Conservation (phyloP, 2,113 vertebrate species). For the Cheilinus undulatus region DNA sequence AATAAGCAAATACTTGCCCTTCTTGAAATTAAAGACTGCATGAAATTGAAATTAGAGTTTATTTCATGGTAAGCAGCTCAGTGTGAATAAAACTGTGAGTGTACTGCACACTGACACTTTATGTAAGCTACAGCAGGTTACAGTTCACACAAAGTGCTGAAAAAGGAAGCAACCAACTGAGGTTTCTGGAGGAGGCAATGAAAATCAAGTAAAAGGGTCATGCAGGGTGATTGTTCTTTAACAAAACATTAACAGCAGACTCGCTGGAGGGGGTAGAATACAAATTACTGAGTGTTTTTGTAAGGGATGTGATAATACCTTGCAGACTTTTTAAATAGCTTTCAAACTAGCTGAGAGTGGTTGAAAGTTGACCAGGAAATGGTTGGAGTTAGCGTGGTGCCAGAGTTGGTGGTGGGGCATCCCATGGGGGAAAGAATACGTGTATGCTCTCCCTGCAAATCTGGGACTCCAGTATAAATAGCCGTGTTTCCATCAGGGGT, state of each 20-base stretch:
- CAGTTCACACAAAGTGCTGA: conserved; percentile 47
- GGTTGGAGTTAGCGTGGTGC: no score
- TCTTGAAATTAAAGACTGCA: conserved; percentile 22
- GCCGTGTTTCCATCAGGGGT: no score
- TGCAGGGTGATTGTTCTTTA: conserved; percentile 24
- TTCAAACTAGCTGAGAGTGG: no score
- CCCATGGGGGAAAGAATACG: no score
- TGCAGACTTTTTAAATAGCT: no score
- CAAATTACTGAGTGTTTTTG: not conserved
- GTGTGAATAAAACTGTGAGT: conserved; percentile 23
- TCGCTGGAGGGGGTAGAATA: not conserved
- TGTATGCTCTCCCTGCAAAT: no score
- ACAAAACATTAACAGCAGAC: not conserved
- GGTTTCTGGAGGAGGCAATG: conserved; percentile 50
- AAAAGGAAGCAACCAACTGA: conserved; percentile 32
- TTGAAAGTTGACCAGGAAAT: no score
- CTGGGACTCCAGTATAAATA: no score
- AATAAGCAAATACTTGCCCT: conserved; percentile 16
- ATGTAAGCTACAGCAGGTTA: conserved; percentile 48
- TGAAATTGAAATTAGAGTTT: conserved; percentile 45
- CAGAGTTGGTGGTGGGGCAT: no score
- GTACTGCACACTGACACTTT: conserved; percentile 37
- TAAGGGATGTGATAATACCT: not conserved
- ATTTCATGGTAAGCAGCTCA: conserved; percentile 42
- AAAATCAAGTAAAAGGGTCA: conserved; percentile 20